phyloP scores from a whole-genome alignment of 2,113 vertebrate species.

The Alectura lathami region DNA sequence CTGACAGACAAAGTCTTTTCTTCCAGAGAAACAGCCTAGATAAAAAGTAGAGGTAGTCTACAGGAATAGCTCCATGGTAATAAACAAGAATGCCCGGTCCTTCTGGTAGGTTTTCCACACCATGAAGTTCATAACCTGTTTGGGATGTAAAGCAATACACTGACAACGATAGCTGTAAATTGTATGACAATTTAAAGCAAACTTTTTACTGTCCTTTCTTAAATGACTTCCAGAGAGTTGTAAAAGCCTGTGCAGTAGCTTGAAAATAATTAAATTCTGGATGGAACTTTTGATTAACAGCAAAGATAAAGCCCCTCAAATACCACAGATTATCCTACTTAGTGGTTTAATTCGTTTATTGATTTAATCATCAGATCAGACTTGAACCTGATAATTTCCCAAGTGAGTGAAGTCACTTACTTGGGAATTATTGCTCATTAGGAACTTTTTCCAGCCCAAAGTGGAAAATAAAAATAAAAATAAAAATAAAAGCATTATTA shows the following conservation, averaged over 20 bases:
- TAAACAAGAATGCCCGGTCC: slow-evolving; percentile 93
- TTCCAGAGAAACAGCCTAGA: slow-evolving; percentile 89
- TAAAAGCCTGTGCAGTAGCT: not conserved
- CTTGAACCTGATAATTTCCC: not conserved
- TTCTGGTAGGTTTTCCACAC: slow-evolving; percentile 79
- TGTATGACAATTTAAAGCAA: not conserved
- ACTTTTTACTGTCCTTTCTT: not conserved
- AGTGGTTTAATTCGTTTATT: not conserved
- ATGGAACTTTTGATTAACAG: not conserved
- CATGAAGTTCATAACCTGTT: slow-evolving; percentile 82
- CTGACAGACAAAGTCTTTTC: slow-evolving; percentile 89
- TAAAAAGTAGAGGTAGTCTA: slow-evolving; percentile 96
- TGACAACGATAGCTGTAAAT: not conserved
- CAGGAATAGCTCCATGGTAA: slow-evolving; percentile 94
- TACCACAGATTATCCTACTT: not conserved
- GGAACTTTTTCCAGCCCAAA: not conserved
- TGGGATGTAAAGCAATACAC: slow-evolving; percentile 30
- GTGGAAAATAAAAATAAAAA: not conserved
- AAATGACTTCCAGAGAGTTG: not conserved
- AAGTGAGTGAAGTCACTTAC: not conserved
- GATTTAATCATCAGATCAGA: not conserved
- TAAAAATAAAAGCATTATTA: not conserved
- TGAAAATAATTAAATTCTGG: not conserved
- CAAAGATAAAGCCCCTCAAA: not conserved
- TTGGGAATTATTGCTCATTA: not conserved